Percentiles rank a stretch among this genome's conserved stretches.
These are phyloP conservation scores for Phymatocera aterrima DNA, from an alignment of 2,888 invertebrate species.

Conservation along the genomic window DNA sequence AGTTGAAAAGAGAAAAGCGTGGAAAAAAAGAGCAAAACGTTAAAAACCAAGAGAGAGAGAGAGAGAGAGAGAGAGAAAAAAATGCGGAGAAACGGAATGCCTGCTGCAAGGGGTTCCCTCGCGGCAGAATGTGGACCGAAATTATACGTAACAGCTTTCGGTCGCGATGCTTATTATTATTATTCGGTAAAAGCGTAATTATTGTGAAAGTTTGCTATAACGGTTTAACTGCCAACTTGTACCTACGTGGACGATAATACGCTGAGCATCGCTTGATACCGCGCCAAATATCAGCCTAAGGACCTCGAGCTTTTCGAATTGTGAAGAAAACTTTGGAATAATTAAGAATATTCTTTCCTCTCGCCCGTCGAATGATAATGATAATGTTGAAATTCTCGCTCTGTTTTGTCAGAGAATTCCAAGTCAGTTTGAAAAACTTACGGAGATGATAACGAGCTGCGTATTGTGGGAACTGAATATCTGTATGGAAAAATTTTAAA, in stretches of 20 bases:
- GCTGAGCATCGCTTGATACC: conserved; percentile 33
- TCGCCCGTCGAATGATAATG: no score
- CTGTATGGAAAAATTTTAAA: no score
- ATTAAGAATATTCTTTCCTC: background rate
- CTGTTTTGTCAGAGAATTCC: no score
- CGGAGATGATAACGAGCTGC: no score
- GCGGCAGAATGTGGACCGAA: background rate
- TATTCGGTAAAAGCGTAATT: conserved; percentile 23
- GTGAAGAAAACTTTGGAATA: background rate
- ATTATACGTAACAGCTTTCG: conserved; percentile 40
- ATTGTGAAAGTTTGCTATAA: conserved; percentile 14
- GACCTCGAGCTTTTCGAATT: background rate
- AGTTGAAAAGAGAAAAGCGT: background rate
- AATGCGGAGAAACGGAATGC: background rate
- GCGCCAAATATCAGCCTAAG: conserved; percentile 34
- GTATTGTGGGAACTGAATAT: no score
- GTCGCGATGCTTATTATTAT: conserved; percentile 24
- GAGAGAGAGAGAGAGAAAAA: background rate
- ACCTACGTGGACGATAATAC: conserved; percentile 25
- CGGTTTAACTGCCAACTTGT: conserved; percentile 17
- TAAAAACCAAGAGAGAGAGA: background rate
- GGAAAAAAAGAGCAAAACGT: background rate
- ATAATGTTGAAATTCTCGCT: no score
- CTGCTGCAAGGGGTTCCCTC: background rate
- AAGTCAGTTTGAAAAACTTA: no score